phyloP scores from a whole-genome alignment of 1,140 invertebrate genomes.

The Panagrolaimus sp. region DNA sequence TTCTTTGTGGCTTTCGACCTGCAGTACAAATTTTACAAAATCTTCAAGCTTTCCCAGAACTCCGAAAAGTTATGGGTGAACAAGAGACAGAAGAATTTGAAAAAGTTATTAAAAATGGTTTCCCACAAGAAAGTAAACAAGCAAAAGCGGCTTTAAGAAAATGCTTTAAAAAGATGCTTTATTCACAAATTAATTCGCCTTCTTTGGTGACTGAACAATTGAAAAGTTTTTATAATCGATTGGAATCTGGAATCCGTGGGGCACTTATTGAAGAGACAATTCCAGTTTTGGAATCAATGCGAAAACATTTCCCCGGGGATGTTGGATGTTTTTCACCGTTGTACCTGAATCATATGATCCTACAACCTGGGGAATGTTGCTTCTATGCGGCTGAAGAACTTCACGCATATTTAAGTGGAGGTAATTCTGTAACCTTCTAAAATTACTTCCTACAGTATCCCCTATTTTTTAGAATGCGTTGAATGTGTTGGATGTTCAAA shows the following conservation, averaged over 20 bases:
- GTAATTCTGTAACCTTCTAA: constrained; percentile 62
- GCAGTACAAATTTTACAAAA: constrained; percentile 69
- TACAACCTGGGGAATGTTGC: constrained; percentile 83
- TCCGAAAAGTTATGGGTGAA: constrained; percentile 45
- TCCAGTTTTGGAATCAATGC: constrained; percentile 62
- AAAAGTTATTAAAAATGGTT: constrained; percentile 19
- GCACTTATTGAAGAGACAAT: constrained; percentile 58
- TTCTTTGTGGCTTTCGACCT: constrained; percentile 86
- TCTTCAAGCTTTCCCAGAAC: constrained; percentile 51
- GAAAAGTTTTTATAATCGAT: constrained; percentile 19
- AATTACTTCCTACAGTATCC: constrained; percentile 23
- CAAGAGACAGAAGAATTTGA: constrained; percentile 39
- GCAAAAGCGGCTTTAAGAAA: constrained; percentile 31
- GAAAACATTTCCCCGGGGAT: constrained; percentile 75
- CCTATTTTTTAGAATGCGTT: constrained; percentile 75
- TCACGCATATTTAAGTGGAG: constrained; percentile 90
- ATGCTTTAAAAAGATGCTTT: constrained; percentile 39
- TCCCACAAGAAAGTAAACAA: constrained; percentile 20
- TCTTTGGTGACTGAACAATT: constrained; percentile 34
- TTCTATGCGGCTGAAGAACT: constrained; percentile 84
- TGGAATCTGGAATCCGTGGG: constrained; percentile 37
- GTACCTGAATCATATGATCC: constrained; percentile 79
- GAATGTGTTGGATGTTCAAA: constrained; percentile 98
- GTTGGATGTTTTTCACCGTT: constrained; percentile 86
- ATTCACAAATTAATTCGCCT: constrained; percentile 29